Base-by-base conservation (phyloP, 2,797 vertebrate genomes). In the Serranus cabrilla region DNA sequence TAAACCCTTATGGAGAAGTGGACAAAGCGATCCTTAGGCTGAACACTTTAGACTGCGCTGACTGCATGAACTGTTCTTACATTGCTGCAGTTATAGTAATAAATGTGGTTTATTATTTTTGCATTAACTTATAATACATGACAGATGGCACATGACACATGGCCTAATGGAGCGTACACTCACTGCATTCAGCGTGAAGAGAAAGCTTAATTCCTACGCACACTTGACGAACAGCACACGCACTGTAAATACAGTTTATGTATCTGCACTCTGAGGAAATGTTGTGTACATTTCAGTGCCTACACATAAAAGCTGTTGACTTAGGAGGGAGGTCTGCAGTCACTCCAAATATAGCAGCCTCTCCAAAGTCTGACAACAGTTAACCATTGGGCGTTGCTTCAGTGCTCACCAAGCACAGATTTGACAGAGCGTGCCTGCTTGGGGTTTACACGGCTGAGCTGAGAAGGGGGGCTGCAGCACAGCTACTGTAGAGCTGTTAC, bases 381-480 rank as follows among this genome's bases (percentile, higher is more conserved):
- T n/a, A 77, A 60, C 66, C 63, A 63, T 3, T 27, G 66, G 81
- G 84, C 6, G n/a, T 50, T 60, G 82, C 86, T 73, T 52, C 76
- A 66, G 61, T 10, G 39, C 72, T 79, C 71, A 64, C 49, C 74
- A 25, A 46, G 75, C 71, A 67, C 61, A 66, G 21, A 65, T 21
- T 3, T 68, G 80, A 77, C 76, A 42, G 71, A 37, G 76, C 3
- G 25, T 68, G 64, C 65, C n/a, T 31, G 74, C 67, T 74, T 0
- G 1, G 60, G 74, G 82, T 90, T 80, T 64, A 69, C 74, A 81
- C 34, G 49, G 74, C 61, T 61, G 81, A 84, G 54, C 37, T 74
- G 65, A 65, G 52, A 16, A 13, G 51, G 9, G n/a, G 16, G 55
- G 43, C 10, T 12, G 50, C 16, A 21, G 45, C 5, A 3, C 18